phyloP scores from a whole-genome alignment of 2,113 vertebrate species.

The Ceyx melanurus region DNA sequence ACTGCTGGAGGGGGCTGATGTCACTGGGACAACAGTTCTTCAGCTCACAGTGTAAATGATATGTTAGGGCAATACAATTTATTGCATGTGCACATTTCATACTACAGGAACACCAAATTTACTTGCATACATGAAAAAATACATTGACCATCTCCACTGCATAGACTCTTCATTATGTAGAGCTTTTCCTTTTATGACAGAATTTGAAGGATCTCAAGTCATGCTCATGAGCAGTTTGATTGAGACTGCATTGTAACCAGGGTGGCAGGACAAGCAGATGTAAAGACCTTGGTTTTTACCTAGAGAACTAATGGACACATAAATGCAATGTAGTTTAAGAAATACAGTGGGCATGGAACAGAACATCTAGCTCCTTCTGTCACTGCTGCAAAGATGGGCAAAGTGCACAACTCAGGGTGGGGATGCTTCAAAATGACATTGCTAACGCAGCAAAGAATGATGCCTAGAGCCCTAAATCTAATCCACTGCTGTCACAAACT shows the following conservation, averaged over 20 bases:
- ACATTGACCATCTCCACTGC: neutral
- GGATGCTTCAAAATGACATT: neutral
- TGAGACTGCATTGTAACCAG: neutral
- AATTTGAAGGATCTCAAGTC: neutral
- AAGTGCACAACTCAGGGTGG: neutral
- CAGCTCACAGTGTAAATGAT: neutral
- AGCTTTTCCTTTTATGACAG: neutral
- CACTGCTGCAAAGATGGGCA: neutral
- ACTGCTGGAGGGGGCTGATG: neutral
- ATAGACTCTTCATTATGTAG: neutral
- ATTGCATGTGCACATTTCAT: neutral
- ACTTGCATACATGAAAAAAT: neutral
- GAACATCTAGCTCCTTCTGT: neutral
- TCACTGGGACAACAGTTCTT: neutral
- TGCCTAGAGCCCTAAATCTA: neutral
- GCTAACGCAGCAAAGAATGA: neutral
- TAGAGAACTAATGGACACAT: neutral
- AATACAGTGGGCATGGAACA: neutral
- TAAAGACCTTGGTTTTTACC: neutral
- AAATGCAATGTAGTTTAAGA: neutral
- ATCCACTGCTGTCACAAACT: rapidly evolving
- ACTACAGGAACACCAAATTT: neutral
- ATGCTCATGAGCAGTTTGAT: neutral
- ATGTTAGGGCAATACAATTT: neutral
- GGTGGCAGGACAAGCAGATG: rapidly evolving